These are phyloP conservation scores for Synergus itoensis DNA, from an alignment of 2,888 invertebrate genomes.

Conservation along the genomic window DNA sequence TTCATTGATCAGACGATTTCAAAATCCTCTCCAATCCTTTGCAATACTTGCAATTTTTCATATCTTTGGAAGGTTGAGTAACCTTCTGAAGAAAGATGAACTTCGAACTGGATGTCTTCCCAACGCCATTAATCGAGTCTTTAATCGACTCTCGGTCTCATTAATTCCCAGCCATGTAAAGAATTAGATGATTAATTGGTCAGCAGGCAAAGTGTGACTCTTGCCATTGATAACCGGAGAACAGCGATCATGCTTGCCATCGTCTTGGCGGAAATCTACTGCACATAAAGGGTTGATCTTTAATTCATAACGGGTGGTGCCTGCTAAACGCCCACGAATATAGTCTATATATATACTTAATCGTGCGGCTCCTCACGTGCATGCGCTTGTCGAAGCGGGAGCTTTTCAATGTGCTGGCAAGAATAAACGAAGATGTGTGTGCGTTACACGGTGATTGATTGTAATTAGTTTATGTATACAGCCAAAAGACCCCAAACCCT, in stretches of 20 bases:
- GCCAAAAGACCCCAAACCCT: slow-evolving; percentile 45
- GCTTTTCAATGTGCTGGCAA: slow-evolving; percentile 44
- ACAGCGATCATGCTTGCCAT: background rate
- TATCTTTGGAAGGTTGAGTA: background rate
- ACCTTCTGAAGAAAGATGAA: background rate
- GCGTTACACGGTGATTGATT: slow-evolving; percentile 64
- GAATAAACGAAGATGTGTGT: slow-evolving; percentile 43
- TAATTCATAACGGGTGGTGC: slow-evolving; percentile 67
- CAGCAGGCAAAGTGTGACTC: background rate
- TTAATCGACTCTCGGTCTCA: background rate
- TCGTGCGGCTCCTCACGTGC: slow-evolving; percentile 49
- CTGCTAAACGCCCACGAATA: slow-evolving; percentile 48
- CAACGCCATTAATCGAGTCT: background rate
- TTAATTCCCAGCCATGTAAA: background rate
- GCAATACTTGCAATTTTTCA: too few species aligned
- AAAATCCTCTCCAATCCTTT: too few species aligned
- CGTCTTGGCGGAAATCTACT: slow-evolving; percentile 55
- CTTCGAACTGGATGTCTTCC: background rate
- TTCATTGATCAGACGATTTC: too few species aligned
- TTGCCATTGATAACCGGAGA: slow-evolving; percentile 18
- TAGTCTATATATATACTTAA: slow-evolving; percentile 41
- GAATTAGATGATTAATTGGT: slow-evolving; percentile 23
- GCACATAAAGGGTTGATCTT: slow-evolving; percentile 67
- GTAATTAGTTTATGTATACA: slow-evolving; percentile 68
- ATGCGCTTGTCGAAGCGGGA: slow-evolving; percentile 48